Conservation (phyloP, 2,888 invertebrate genomes). For the Volucella inflata region DNA sequence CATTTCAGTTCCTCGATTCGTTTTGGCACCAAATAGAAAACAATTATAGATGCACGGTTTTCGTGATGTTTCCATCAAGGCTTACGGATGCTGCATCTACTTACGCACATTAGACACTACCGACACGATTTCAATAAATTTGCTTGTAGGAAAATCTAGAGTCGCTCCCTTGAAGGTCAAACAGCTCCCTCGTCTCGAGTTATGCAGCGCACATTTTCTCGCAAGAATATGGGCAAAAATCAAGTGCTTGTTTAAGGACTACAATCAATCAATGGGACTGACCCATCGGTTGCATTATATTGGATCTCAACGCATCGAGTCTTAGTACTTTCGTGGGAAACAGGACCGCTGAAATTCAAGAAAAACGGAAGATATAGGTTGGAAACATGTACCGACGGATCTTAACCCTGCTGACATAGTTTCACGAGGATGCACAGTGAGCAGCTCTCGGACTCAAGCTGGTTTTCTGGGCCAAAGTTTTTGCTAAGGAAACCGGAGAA, state of each 20-base stretch:
- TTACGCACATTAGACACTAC: conserved; percentile 20
- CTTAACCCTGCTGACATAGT: no score
- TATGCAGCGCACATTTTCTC: no score
- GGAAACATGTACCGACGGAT: no score
- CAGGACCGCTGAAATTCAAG: no score
- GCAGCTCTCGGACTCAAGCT: no score
- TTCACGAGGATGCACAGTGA: no score
- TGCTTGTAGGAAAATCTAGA: conserved; percentile 60
- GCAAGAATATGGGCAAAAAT: no score
- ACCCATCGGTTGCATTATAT: conserved; percentile 62
- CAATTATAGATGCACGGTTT: conserved; percentile 33
- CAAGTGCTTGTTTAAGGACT: background rate
- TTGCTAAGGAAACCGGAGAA: no score
- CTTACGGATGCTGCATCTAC: conserved; percentile 64
- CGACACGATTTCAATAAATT: conserved; percentile 30
- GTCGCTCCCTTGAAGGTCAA: conserved; percentile 65
- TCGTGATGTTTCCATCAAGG: conserved; percentile 49
- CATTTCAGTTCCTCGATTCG: conserved; percentile 24
- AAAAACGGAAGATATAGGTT: no score
- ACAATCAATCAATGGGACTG: conserved; percentile 46
- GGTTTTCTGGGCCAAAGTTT: no score
- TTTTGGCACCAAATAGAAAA: background rate
- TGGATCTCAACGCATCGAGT: conserved; percentile 56
- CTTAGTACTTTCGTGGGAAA: conserved; percentile 63
- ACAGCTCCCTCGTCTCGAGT: no score